A percentile compares a stretch with the other conserved stretches of the same genome.
Evolutionary conservation across 2,888 invertebrate genomes (phyloP).

Genomic region (Pherbina coryleti): DNA sequence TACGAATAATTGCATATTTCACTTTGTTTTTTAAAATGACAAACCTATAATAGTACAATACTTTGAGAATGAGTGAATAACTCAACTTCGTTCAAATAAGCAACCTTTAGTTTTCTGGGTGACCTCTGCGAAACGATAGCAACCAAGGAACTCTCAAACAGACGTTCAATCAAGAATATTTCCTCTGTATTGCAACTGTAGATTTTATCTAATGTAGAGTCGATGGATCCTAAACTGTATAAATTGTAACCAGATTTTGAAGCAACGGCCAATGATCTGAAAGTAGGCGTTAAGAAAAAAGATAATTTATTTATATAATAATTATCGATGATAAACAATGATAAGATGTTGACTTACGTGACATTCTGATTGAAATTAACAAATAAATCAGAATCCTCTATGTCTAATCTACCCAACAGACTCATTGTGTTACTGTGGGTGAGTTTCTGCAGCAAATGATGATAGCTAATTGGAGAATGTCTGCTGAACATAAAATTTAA

Average conservation of each 20-base stretch:
- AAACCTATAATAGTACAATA: conserved; percentile 74
- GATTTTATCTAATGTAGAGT: conserved; percentile 86
- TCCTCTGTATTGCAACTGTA: conserved; percentile 90
- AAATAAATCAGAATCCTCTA: conserved; percentile 85
- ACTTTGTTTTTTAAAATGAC: conserved; percentile 97
- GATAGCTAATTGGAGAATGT: background rate
- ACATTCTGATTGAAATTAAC: conserved; percentile 98
- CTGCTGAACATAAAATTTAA: background rate
- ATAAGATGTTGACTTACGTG: conserved; percentile 81
- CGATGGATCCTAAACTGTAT: conserved; percentile 85
- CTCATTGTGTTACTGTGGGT: conserved; percentile 58
- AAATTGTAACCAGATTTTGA: conserved; percentile 91
- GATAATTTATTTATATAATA: background rate
- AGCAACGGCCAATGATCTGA: conserved; percentile 91
- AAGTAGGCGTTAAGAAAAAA: background rate
- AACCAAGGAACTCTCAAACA: conserved; percentile 97
- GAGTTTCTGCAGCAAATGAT: background rate
- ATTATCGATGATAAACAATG: background rate
- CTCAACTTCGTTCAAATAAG: background rate
- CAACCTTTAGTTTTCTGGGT: conserved; percentile 78
- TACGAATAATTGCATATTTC: conserved; percentile 98
- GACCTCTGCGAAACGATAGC: conserved; percentile 93
- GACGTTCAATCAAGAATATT: conserved; percentile 91
- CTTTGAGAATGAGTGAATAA: background rate
- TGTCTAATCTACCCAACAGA: conserved; percentile 65